A percentile compares a stretch with the other conserved stretches of the same genome.
phyloP scores from a whole-genome alignment of 1,140 invertebrate genomes.

The Helicoverpa armigera region DNA sequence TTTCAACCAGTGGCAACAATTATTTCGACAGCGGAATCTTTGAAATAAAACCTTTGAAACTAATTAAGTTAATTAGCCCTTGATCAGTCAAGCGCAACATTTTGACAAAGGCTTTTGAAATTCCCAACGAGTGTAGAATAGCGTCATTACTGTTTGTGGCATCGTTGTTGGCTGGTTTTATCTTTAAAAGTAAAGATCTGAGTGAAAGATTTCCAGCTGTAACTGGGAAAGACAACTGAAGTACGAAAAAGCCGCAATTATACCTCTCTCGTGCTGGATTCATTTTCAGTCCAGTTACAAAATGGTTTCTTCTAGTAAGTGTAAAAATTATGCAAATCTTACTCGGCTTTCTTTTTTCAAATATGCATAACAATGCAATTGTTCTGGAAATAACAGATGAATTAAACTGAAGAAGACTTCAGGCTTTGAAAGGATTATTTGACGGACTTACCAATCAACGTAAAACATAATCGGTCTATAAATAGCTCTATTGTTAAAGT shows the following conservation, averaged over 20 bases:
- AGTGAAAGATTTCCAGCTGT: conserved; percentile 6
- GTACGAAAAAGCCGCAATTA: conserved; percentile 21
- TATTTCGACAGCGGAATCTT: not conserved
- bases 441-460: too few species aligned
- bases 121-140: conserved; percentile 16
- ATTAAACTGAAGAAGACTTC: too few species aligned
- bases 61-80: conserved; percentile 20
- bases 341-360: not conserved
- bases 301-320: not conserved
- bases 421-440: too few species aligned
- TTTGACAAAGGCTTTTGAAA: conserved; percentile 30
- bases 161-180: conserved; percentile 12
- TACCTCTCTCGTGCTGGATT: not conserved
- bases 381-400: too few species aligned
- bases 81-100: conserved; percentile 18
- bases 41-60: conserved; percentile 14
- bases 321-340: not conserved
- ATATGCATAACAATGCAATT: not conserved
- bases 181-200: conserved; percentile 15
- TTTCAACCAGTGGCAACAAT: not conserved
- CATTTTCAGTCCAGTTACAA: not conserved
- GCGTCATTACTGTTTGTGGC: conserved; percentile 29
- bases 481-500: too few species aligned
- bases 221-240: conserved; percentile 10
- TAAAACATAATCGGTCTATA: too few species aligned